A percentile compares a stretch with the other conserved stretches of the same genome.
Evolutionary conservation across 1,140 invertebrate species (phyloP).

Genomic region (Drosophila azteca): DNA sequence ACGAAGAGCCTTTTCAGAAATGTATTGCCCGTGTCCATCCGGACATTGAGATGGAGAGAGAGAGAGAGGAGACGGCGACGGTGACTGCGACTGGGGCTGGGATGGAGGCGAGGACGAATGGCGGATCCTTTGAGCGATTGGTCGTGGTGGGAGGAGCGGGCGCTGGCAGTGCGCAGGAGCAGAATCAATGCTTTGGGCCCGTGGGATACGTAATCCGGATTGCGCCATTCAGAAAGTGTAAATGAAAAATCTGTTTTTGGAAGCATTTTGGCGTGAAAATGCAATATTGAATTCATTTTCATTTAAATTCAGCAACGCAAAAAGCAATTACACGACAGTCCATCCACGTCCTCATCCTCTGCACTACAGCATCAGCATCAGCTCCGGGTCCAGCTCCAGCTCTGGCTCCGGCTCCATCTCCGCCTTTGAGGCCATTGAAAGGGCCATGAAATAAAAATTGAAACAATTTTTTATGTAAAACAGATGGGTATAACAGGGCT

Average conservation of each 20-base stretch:
- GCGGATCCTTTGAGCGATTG: conserved; percentile 64
- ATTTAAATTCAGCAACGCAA: conserved; percentile 81
- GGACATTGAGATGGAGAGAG: neutral
- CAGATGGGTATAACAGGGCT: conserved; percentile 5
- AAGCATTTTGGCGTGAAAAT: conserved; percentile 83
- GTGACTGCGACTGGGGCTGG: neutral
- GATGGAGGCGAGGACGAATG: conserved; percentile 1
- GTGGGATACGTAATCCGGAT: conserved; percentile 83
- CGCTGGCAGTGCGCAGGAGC: conserved; percentile 67
- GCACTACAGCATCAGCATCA: neutral
- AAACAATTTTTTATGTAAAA: conserved; percentile 69
- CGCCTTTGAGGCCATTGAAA: conserved; percentile 14
- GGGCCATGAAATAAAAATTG: conserved; percentile 58
- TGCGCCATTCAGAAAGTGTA: conserved; percentile 83
- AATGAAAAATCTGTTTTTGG: conserved; percentile 84
- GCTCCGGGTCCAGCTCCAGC: neutral
- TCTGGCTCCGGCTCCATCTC: neutral
- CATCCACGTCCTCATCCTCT: no score
- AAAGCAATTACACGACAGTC: conserved; percentile 77
- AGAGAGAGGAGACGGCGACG: no score
- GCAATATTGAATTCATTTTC: conserved; percentile 83
- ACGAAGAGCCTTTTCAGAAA: conserved; percentile 59
- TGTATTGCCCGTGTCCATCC: conserved; percentile 50
- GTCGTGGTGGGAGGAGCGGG: neutral
- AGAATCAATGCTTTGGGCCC: conserved; percentile 79